Evolutionary conservation across 2,888 invertebrate genomes (phyloP).

Genomic region (Elegia similella): DNA sequence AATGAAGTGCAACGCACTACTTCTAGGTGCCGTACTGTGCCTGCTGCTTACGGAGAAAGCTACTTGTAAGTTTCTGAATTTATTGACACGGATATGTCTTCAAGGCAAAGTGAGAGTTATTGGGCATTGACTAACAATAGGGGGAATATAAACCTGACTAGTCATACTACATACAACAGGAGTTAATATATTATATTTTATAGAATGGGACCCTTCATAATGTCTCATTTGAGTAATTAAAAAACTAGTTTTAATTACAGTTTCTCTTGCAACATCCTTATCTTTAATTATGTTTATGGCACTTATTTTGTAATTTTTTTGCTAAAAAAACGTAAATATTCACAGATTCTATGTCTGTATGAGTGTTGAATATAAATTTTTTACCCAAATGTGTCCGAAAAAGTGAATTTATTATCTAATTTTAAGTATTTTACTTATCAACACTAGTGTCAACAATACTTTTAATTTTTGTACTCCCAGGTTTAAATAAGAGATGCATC

Average conservation of each 20-base stretch:
- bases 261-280: no score
- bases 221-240: neutral
- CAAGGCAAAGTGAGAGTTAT: constrained; percentile 77
- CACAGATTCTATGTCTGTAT: no score
- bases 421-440: no score
- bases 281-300: no score
- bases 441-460: neutral
- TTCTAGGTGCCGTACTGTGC: constrained; percentile 40
- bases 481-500: constrained; percentile 88
- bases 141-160: neutral
- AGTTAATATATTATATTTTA: neutral
- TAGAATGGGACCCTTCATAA: neutral
- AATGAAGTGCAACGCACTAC: constrained; percentile 43
- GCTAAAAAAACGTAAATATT: no score
- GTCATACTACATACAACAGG: neutral
- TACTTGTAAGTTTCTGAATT: constrained; percentile 59
- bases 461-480: constrained; percentile 63
- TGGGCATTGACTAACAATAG: constrained; percentile 17
- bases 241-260: neutral
- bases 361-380: no score
- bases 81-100: constrained; percentile 48
- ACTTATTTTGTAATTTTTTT: no score
- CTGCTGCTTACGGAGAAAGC: constrained; percentile 46
- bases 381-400: no score
- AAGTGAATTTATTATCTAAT: no score